Percentiles rank a stretch among this genome's conserved stretches.
Evolutionary conservation across 2,888 invertebrate species (phyloP).

Genomic region (Synergus laeviventris): DNA sequence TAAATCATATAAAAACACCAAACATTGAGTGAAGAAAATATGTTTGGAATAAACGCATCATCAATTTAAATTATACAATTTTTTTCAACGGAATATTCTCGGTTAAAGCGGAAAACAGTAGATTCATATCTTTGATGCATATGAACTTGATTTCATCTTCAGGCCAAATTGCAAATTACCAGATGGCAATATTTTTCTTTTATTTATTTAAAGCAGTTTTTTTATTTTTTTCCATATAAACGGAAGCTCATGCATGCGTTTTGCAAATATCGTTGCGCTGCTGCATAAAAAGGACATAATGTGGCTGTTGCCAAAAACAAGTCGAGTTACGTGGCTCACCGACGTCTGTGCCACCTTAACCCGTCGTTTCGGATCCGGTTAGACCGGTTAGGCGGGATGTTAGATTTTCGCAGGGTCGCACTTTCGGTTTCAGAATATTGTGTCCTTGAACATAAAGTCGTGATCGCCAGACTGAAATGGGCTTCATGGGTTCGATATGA

Average conservation of each 20-base stretch:
- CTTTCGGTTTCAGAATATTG: conserved; percentile 76
- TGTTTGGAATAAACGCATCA: too few relatives aligned
- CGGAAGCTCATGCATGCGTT: conserved; percentile 11
- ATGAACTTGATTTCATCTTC: too few relatives aligned
- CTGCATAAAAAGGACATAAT: conserved; percentile 27
- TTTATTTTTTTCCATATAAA: neutral
- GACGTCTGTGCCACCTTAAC: conserved; percentile 66
- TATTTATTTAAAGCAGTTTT: neutral
- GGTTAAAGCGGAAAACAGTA: too few relatives aligned
- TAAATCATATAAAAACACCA: neutral
- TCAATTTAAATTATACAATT: too few relatives aligned
- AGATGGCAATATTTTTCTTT: too few relatives aligned
- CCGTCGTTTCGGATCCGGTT: conserved; percentile 73
- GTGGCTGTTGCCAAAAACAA: conserved; percentile 64
- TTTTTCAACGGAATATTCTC: too few relatives aligned
- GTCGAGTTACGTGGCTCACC: conserved; percentile 68
- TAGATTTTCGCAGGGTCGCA: conserved; percentile 77
- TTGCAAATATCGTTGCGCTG: conserved; percentile 21
- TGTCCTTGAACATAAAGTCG: conserved; percentile 70
- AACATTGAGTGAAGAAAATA: neutral
- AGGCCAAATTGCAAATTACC: too few relatives aligned
- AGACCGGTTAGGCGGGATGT: conserved; percentile 76
- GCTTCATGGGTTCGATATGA: conserved; percentile 45
- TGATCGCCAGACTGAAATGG: conserved; percentile 58
- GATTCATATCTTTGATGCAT: too few relatives aligned